These are phyloP conservation scores for Cheilosia vulpina DNA, from an alignment of 2,888 invertebrate species.

Conservation along the genomic window DNA sequence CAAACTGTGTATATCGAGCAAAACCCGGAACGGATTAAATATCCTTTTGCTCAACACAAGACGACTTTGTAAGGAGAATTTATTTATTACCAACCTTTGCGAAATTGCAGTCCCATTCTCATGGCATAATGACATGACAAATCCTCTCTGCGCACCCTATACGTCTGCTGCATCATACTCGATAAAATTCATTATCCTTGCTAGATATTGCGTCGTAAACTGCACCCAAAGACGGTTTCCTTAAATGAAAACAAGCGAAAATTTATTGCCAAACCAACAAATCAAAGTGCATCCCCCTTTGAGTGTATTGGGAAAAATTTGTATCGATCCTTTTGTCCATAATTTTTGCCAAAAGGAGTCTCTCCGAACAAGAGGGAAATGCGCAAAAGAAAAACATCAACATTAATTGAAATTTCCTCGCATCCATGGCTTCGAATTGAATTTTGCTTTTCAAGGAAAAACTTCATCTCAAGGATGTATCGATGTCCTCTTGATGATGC, in stretches of 20 bases:
- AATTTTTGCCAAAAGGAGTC: slow-evolving; percentile 3
- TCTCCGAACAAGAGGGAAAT: slow-evolving; percentile 18
- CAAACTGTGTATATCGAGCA: slow-evolving; percentile 27
- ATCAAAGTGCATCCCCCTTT: slow-evolving; percentile 58
- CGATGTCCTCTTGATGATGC: slow-evolving; percentile 69
- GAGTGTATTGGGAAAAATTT: slow-evolving; percentile 41
- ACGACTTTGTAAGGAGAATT: slow-evolving; percentile 10
- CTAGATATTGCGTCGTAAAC: slow-evolving; percentile 61
- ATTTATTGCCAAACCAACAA: slow-evolving; percentile 67
- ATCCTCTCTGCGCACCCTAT: slow-evolving; percentile 43
- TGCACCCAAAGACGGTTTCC: slow-evolving; percentile 5
- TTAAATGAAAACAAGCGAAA: slow-evolving; percentile 28
- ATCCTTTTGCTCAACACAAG: slow-evolving; percentile 43
- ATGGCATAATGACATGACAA: slow-evolving; percentile 72
- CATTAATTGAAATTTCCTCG: slow-evolving; percentile 66
- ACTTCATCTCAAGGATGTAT: slow-evolving; percentile 59
- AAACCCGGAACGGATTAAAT: slow-evolving; percentile 66
- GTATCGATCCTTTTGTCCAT: slow-evolving; percentile 66
- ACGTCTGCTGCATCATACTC: neutral
- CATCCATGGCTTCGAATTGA: slow-evolving; percentile 25
- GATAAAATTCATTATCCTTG: slow-evolving; percentile 58
- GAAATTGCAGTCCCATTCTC: slow-evolving; percentile 63
- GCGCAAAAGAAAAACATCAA: slow-evolving; percentile 9
- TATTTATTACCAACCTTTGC: slow-evolving; percentile 65
- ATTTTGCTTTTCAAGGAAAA: slow-evolving; percentile 7